Conservation (phyloP, 2,888 invertebrate species). For the Coenonympha glycerion region DNA sequence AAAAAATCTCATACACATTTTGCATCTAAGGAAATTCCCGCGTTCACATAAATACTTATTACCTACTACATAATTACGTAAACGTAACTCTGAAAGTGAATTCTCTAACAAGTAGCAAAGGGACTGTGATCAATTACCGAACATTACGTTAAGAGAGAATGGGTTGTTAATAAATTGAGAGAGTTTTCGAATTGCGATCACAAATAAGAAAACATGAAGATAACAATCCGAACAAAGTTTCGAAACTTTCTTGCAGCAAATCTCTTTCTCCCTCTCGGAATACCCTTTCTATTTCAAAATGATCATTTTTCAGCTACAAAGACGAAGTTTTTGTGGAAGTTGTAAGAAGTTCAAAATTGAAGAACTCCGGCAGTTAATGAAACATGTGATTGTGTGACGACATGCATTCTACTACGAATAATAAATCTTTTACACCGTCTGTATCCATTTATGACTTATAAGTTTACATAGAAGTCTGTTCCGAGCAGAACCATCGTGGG, state of each 20-base stretch:
- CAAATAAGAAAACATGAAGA: constrained; percentile 16
- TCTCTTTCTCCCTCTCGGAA: constrained; percentile 33
- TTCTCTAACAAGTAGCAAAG: not conserved
- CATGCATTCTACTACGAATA: constrained; percentile 4
- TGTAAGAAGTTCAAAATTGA: constrained; percentile 27
- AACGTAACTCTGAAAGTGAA: too few species aligned
- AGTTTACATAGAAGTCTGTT: too few species aligned
- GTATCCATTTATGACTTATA: not conserved
- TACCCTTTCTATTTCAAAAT: constrained; percentile 34
- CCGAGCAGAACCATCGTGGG: too few species aligned
- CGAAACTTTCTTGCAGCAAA: constrained; percentile 39
- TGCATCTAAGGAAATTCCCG: too few species aligned
- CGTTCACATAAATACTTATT: too few species aligned
- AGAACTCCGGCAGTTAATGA: constrained; percentile 21
- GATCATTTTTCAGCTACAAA: constrained; percentile 30
- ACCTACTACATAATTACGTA: too few species aligned
- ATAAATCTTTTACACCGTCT: not conserved
- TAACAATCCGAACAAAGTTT: constrained; percentile 37
- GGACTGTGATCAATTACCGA: not conserved
- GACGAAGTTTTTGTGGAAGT: constrained; percentile 26
- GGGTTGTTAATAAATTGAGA: not conserved
- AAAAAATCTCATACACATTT: too few species aligned
- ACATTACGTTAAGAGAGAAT: not conserved
- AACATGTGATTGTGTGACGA: constrained; percentile 20
- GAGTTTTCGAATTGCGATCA: constrained; percentile 12